Base-by-base conservation (phyloP, 2,113 vertebrate genomes). In the Chunga burmeisteri region DNA sequence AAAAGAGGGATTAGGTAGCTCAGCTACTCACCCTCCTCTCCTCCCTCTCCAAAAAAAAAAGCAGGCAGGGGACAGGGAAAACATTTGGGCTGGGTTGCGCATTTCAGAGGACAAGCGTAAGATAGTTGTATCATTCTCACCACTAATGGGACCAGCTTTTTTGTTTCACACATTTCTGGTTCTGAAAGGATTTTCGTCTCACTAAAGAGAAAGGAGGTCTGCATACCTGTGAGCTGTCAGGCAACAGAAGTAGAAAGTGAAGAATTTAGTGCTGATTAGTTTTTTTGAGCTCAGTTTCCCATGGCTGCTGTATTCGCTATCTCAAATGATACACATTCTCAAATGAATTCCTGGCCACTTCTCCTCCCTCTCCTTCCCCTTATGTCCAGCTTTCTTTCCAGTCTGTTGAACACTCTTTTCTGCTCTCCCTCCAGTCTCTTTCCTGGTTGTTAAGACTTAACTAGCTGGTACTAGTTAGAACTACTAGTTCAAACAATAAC, bases 1-100 rank as follows among this genome's bases (percentile, higher is more conserved):
- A 81, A 44, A 74, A 50, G 58, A 63, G 66, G 27, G 20, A 70
- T 79, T 59, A 55, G 14, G n/a, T 75, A 67, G 14, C 15, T 70
- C 46, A 80, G 30, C 34, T 68, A 34, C 13, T 81, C 12, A 27
- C 27, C 12, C 9, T 74, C 6, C 36, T 65, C 32, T 32, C n/a
- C 16, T 9, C 2, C 17, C 2, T 1, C 3, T 5, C 11, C 13
- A 18, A 18, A 49, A 30, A 49, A 30, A 19, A 56, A 36, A 23
- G 17, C 14, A 1, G 4, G 3, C 1, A 0, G 4, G 13, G 6
- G 5, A 2, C 11, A 73, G 16, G 22, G 56, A 61, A 67, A 65
- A 21, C 8, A 44, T 44, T 49, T 88, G 70, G 32, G 15, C 16
- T 34, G 15, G 12, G 17, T 52, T 75, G 44, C 80, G 62, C 5